Evolutionary conservation across 2,113 vertebrate species (phyloP).

Genomic region (Eudyptes chrysolophus): DNA sequence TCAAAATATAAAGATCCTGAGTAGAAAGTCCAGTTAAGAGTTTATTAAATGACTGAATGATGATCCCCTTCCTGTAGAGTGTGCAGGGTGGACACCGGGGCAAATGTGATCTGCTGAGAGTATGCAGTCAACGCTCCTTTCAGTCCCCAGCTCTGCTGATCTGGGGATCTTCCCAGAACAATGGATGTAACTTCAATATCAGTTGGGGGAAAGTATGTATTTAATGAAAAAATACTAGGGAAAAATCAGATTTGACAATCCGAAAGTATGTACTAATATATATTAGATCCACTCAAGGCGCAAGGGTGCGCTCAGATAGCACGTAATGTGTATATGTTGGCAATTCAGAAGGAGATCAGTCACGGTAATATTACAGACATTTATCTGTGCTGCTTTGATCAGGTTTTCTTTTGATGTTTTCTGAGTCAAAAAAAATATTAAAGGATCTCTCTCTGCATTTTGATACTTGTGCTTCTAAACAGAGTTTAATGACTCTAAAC

Average conservation of each 20-base stretch:
- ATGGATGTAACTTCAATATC: neutral
- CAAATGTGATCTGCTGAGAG: neutral
- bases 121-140: neutral
- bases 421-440: neutral
- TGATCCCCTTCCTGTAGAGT: neutral
- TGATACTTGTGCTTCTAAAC: neutral
- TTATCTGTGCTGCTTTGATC: slow-evolving; percentile 47
- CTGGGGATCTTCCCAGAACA: neutral
- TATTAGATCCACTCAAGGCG: neutral
- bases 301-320: neutral
- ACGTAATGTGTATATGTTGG: neutral
- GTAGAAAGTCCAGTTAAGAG: neutral
- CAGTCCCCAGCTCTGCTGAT: neutral
- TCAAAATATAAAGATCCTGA: neutral
- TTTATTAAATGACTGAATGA: neutral
- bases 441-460: neutral
- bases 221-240: neutral
- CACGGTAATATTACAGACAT: neutral
- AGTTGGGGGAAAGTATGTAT: neutral
- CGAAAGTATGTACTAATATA: neutral
- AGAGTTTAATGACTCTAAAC: neutral
- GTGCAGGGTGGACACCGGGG: neutral
- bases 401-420: slow-evolving; percentile 36
- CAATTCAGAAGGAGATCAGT: slow-evolving; percentile 13
- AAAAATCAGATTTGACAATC: neutral